These are phyloP conservation scores for Trachelus stipa DNA, from an alignment of 2,888 invertebrate species.

Conservation along the genomic window DNA sequence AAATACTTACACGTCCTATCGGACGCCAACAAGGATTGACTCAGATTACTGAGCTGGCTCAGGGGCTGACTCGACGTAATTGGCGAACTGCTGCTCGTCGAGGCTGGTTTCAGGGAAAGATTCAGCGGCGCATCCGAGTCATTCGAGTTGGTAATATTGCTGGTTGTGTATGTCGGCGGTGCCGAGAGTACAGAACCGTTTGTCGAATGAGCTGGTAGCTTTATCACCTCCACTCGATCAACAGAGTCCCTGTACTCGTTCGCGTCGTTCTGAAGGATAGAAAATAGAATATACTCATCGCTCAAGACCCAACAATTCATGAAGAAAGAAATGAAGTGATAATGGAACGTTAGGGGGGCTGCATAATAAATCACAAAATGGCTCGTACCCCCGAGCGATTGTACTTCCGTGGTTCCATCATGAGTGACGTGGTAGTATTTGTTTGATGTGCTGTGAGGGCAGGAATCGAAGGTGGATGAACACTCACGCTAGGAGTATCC, in stretches of 20 bases:
- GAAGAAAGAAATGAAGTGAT: background rate
- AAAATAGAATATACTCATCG: background rate
- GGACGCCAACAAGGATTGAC: conserved; percentile 62
- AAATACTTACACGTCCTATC: conserved; percentile 70
- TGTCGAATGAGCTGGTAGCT: conserved; percentile 74
- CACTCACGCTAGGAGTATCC: conserved; percentile 78
- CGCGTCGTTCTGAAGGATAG: conserved; percentile 47
- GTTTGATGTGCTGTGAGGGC: conserved; percentile 57
- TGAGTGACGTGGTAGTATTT: conserved; percentile 57
- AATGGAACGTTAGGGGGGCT: background rate
- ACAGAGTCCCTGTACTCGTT: conserved; percentile 60
- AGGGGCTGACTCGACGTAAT: conserved; percentile 60
- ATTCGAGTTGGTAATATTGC: conserved; percentile 67
- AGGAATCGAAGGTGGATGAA: conserved; percentile 68
- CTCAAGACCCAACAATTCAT: background rate
- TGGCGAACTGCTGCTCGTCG: conserved; percentile 57
- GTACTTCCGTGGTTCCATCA: conserved; percentile 68
- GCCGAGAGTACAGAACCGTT: conserved; percentile 66
- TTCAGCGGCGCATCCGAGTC: conserved; percentile 84
- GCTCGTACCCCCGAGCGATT: conserved; percentile 52
- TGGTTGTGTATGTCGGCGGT: conserved; percentile 69
- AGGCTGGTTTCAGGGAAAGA: conserved; percentile 81
- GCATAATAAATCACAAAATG: background rate
- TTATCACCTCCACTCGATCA: conserved; percentile 86
- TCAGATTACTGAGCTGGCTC: conserved; percentile 64